Evolutionary conservation across 2,113 vertebrate genomes (phyloP).

Genomic region (Campylomormyrus tamandua): DNA sequence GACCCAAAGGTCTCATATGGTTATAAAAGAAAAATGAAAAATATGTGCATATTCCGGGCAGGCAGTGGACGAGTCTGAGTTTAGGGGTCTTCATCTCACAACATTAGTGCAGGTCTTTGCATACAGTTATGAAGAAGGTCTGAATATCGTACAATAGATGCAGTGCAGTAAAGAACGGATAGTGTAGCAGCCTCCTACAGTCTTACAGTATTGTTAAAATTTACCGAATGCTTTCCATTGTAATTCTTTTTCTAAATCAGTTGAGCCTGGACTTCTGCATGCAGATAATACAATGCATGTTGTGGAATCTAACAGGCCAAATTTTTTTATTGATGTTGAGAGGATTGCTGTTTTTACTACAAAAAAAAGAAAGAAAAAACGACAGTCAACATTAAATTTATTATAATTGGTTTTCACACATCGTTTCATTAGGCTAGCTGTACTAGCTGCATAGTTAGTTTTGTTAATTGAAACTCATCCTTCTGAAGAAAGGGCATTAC

Average conservation of each 20-base stretch:
- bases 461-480: conserved; percentile 10
- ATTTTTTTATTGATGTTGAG: not conserved
- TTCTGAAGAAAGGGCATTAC: not conserved
- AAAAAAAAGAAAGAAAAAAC: not conserved
- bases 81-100: not conserved
- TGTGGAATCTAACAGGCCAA: not conserved
- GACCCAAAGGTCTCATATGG: not conserved
- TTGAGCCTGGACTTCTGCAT: not conserved
- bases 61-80: not conserved
- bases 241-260: not conserved
- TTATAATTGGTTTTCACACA: conserved; percentile 7
- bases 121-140: not conserved
- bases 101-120: not conserved
- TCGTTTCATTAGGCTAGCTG: not conserved
- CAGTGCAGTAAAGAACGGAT: not conserved
- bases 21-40: not conserved
- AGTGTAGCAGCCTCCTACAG: not conserved
- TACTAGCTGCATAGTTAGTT: conserved; percentile 1
- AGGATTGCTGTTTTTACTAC: not conserved
- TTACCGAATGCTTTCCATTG: not conserved
- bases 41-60: not conserved
- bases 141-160: not conserved
- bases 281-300: not conserved
- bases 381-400: not conserved
- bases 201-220: not conserved